These are phyloP conservation scores for Latrodectus hesperus DNA, from an alignment of 2,888 invertebrate genomes.

Conservation along the genomic window DNA sequence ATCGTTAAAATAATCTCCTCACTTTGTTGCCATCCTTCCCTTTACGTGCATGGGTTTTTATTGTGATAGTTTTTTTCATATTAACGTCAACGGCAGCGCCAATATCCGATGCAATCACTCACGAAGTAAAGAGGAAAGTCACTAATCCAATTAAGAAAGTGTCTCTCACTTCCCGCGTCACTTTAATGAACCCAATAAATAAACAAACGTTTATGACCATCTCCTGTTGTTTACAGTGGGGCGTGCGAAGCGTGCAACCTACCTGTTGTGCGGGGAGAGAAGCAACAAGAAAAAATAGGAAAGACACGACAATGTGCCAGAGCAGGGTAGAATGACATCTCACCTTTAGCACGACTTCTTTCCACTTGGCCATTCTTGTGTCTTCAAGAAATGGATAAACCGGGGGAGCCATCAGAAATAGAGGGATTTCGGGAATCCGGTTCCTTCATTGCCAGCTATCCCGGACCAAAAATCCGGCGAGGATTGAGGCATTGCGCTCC, in stretches of 20 bases:
- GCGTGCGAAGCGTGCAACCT: background rate
- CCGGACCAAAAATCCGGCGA: constrained; percentile 58
- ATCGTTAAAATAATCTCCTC: no score
- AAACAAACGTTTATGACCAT: background rate
- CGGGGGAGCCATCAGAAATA: constrained; percentile 54
- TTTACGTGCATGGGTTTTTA: no score
- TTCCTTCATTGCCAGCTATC: constrained; percentile 62
- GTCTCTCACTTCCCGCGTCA: no score
- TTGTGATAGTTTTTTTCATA: no score
- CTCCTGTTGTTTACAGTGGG: constrained; percentile 12
- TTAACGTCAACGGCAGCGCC: no score
- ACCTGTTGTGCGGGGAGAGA: background rate
- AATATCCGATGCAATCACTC: no score
- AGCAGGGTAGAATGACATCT: background rate
- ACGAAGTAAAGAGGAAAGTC: no score
- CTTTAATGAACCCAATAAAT: no score
- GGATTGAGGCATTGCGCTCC: constrained; percentile 39
- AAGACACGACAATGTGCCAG: background rate
- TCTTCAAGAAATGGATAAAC: constrained; percentile 57
- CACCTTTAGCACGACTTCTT: constrained; percentile 69
- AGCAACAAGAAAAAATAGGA: constrained; percentile 1
- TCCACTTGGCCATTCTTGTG: constrained; percentile 68
- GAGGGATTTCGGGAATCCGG: constrained; percentile 31
- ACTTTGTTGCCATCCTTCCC: no score
- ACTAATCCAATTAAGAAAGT: no score